Percentiles rank a stretch among this genome's conserved stretches.
These are phyloP conservation scores for Standfussiana lucernea DNA, from an alignment of 2,888 invertebrate species.

Conservation along the genomic window DNA sequence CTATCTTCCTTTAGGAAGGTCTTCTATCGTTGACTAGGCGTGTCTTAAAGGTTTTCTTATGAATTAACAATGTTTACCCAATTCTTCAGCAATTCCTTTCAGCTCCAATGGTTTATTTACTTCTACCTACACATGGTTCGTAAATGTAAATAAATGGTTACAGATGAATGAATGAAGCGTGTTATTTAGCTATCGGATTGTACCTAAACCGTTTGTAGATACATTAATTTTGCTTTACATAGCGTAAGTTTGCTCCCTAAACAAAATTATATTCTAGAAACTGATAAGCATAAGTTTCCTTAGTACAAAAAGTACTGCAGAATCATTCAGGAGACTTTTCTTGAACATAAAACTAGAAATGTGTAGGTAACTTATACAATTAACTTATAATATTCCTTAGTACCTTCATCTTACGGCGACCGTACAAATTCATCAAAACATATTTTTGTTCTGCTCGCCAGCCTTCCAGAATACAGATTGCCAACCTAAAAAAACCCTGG, in stretches of 20 bases:
- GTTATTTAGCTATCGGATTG: slow-evolving; percentile 4
- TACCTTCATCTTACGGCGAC: not conserved
- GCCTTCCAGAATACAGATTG: not conserved
- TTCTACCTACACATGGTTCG: not conserved
- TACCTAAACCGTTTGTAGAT: not conserved
- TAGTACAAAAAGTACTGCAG: not conserved
- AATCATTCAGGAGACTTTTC: not conserved
- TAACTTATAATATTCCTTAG: not conserved
- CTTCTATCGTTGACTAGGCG: not conserved
- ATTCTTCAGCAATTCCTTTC: slow-evolving; percentile 18
- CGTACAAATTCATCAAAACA: not conserved
- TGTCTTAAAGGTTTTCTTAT: not conserved
- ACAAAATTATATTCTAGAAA: not conserved
- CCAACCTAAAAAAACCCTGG: not conserved
- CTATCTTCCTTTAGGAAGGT: not conserved
- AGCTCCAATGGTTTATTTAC: slow-evolving; percentile 19
- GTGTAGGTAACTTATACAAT: not conserved
- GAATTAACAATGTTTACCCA: not conserved
- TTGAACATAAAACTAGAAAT: too few species aligned
- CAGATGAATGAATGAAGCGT: slow-evolving; percentile 31
- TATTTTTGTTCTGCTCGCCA: not conserved
- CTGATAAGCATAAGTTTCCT: not conserved
- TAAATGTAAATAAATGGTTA: slow-evolving; percentile 21
- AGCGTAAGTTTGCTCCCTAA: not conserved
- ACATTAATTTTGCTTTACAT: not conserved